phyloP scores from a whole-genome alignment of 2,113 vertebrate species.

The Neotoma lepida region DNA sequence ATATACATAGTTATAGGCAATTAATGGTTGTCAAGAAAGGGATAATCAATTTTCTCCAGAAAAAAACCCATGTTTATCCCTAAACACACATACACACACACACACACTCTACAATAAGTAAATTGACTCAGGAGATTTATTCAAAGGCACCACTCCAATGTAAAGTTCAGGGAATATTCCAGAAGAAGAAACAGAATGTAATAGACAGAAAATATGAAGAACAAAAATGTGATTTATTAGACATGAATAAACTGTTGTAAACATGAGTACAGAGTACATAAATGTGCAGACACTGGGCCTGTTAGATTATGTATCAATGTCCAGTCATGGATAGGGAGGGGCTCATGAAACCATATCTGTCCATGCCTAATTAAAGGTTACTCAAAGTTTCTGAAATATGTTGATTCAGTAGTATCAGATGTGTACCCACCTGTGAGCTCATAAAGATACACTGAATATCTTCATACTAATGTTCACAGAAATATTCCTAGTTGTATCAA shows the following conservation, averaged over 20 bases:
- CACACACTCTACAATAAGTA: neutral
- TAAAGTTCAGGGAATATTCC: neutral
- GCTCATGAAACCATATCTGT: too few relatives aligned
- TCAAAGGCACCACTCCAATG: neutral
- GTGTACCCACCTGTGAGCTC: neutral
- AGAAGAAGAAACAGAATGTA: neutral
- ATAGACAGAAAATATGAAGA: neutral
- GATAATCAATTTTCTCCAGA: neutral
- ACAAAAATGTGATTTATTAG: neutral
- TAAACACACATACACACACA: neutral
- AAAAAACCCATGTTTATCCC: neutral
- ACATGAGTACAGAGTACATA: neutral
- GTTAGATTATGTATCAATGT: too few relatives aligned
- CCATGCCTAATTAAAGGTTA: neutral
- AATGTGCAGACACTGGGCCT: too few relatives aligned
- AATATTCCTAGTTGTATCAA: neutral
- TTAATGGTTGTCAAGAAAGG: neutral
- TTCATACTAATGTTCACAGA: neutral
- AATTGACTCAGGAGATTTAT: neutral
- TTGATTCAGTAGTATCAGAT: neutral
- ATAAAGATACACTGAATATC: neutral
- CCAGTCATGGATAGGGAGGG: too few relatives aligned
- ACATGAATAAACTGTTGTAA: neutral
- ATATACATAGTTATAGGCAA: neutral
- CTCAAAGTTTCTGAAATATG: neutral